Conservation (phyloP, 2,113 vertebrate species). For the Ardeotis arabs region DNA sequence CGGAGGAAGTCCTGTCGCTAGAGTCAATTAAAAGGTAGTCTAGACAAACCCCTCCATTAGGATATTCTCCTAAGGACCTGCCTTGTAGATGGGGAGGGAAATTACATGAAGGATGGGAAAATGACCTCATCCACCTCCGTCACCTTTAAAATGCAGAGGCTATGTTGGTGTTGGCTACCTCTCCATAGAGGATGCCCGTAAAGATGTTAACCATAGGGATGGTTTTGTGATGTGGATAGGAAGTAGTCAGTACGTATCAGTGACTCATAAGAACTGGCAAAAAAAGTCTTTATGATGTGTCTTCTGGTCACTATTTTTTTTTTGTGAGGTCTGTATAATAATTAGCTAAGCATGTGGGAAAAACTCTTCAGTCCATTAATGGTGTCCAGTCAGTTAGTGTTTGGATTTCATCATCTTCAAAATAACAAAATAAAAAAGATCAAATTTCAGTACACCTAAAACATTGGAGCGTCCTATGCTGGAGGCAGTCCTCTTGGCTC, state of each 20-base stretch:
- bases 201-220: neutral
- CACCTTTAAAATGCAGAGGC: neutral
- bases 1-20: slow-evolving; percentile 28
- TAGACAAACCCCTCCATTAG: slow-evolving; percentile 37
- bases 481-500: slow-evolving; percentile 43
- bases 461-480: rapidly evolving
- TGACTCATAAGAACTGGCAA: neutral
- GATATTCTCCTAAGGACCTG: slow-evolving; percentile 29
- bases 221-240: neutral
- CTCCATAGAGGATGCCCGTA: neutral
- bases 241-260: neutral
- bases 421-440: neutral
- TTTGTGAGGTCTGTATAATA: neutral
- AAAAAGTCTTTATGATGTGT: neutral
- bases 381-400: neutral
- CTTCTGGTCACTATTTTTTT: neutral
- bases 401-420: neutral
- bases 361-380: neutral
- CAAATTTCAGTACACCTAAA: neutral
- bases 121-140: slow-evolving; percentile 49
- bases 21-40: slow-evolving; percentile 49
- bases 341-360: neutral
- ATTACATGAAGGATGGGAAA: slow-evolving; percentile 30
- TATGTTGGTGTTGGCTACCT: slow-evolving; percentile 8
- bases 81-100: neutral